A percentile compares a stretch with the other conserved stretches of the same genome.
Evolutionary conservation across 2,797 vertebrate species (phyloP).

Genomic region (Poeciliopsis presidionis): DNA sequence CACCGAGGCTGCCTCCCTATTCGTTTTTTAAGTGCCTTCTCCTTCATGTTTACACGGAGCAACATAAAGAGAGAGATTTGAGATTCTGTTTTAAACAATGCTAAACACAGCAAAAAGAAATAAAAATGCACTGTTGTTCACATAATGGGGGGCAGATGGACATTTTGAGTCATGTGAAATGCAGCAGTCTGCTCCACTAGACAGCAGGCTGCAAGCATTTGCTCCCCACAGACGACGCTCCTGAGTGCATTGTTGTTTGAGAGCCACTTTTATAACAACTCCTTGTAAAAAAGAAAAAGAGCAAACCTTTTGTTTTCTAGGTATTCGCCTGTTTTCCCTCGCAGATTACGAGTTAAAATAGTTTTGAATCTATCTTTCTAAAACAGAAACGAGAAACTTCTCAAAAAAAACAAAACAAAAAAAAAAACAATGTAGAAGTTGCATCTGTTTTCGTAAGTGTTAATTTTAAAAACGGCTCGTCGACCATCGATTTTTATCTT

Average conservation of each 20-base stretch:
- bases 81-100: slow-evolving; percentile 42
- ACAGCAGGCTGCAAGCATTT: slow-evolving; percentile 49
- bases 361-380: not conserved
- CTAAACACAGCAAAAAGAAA: slow-evolving; percentile 56
- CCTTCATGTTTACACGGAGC: slow-evolving; percentile 9
- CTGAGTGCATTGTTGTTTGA: slow-evolving; percentile 43
- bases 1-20: slow-evolving; percentile 8
- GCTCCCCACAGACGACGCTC: slow-evolving; percentile 49
- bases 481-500: not conserved
- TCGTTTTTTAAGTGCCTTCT: slow-evolving; percentile 38
- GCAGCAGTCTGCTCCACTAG: slow-evolving; percentile 71
- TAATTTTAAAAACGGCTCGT: not conserved
- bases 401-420: not conserved
- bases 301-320: not conserved
- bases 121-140: slow-evolving; percentile 13
- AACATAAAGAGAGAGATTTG: slow-evolving; percentile 16
- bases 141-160: slow-evolving; percentile 75
- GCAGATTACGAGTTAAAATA: not conserved
- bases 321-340: not conserved
- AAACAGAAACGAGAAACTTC: not conserved
- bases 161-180: slow-evolving; percentile 71
- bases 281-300: not conserved
- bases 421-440: not conserved
- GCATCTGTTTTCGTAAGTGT: not conserved
- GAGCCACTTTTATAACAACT: not conserved